These are phyloP conservation scores for Folsomia manolachei DNA, from an alignment of 2,888 invertebrate genomes.

Conservation along the genomic window DNA sequence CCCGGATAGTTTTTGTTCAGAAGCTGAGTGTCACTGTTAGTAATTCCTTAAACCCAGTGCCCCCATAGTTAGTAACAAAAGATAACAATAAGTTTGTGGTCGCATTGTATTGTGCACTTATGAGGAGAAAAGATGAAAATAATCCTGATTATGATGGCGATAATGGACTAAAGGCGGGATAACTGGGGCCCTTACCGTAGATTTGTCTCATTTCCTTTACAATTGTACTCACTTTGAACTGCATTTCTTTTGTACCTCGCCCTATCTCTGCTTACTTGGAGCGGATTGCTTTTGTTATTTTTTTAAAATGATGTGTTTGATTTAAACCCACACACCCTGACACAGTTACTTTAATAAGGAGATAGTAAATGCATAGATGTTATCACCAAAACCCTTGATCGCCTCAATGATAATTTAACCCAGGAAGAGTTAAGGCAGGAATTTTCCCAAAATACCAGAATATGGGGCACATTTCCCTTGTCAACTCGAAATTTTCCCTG, in stretches of 20 bases:
- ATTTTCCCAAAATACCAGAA: background rate
- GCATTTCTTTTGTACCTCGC: too few species aligned
- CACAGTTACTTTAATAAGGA: too few species aligned
- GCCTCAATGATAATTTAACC: too few species aligned
- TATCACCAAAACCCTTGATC: too few species aligned
- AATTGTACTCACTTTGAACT: background rate
- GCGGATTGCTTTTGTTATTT: background rate
- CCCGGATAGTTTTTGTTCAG: constrained; percentile 19
- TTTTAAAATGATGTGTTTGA: background rate
- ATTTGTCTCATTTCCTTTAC: background rate
- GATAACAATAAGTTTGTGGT: background rate
- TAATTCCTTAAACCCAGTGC: constrained; percentile 28
- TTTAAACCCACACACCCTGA: background rate
- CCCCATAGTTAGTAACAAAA: constrained; percentile 1
- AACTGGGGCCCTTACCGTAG: too few species aligned
- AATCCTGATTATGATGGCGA: constrained; percentile 17
- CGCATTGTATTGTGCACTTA: constrained; percentile 17
- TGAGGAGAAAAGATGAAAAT: constrained; percentile 9
- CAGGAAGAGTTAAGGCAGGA: too few species aligned
- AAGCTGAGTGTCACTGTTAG: constrained; percentile 39
- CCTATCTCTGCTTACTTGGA: too few species aligned
- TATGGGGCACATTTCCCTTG: background rate
- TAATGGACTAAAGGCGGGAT: background rate
- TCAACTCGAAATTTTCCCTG: background rate
- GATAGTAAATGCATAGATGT: too few species aligned